Conservation (phyloP, 2,888 invertebrate species). For the Scrobipalpa atriplicella region DNA sequence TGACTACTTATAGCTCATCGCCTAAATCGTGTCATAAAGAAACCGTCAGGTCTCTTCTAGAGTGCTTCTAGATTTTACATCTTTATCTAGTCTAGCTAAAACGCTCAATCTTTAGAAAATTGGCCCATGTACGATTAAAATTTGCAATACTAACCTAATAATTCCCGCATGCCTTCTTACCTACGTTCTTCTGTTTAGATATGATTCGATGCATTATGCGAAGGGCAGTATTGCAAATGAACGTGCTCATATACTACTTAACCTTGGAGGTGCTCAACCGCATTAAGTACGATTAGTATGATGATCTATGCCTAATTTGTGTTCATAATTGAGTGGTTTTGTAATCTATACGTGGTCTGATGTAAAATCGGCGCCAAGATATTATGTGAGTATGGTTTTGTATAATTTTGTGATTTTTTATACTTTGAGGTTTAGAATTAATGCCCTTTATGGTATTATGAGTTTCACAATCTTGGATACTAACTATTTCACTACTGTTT, state of each 20-base stretch:
- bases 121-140: too few species aligned
- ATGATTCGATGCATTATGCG: neutral
- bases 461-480: neutral
- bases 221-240: conserved; percentile 41
- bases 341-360: conserved; percentile 14
- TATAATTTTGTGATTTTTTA: conserved; percentile 1
- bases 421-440: neutral
- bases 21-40: too few species aligned
- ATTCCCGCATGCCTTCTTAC: too few species aligned
- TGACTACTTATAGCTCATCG: too few species aligned
- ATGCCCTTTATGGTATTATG: neutral
- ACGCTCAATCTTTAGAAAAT: too few species aligned
- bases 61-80: too few species aligned
- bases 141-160: too few species aligned
- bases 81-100: too few species aligned
- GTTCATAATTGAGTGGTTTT: conserved; percentile 38
- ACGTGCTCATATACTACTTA: conserved; percentile 51
- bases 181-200: neutral
- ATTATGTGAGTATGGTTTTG: conserved; percentile 7
- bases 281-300: conserved; percentile 49
- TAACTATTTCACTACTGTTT: neutral
- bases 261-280: conserved; percentile 43
- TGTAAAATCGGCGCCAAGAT: conserved; percentile 10
- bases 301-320: conserved; percentile 50
- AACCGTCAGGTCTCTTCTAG: too few species aligned